Evolutionary conservation across 1,140 invertebrate genomes (phyloP).

Genomic region (Drosophila prosaltans): DNA sequence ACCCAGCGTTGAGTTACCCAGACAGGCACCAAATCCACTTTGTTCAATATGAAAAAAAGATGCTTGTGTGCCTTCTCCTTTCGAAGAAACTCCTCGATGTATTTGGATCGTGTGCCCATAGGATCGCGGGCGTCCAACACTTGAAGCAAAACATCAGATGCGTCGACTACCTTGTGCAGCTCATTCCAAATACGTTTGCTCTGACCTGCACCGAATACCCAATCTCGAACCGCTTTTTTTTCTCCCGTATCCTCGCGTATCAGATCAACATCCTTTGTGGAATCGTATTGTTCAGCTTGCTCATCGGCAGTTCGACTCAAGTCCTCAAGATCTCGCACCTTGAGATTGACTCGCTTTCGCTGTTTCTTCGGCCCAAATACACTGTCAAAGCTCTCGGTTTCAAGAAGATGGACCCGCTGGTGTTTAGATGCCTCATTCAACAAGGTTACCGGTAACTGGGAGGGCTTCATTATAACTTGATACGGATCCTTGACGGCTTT

Average conservation of each 20-base stretch:
- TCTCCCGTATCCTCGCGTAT: constrained; percentile 92
- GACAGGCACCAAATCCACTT: constrained; percentile 97
- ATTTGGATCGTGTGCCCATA: constrained; percentile 95
- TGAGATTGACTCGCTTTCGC: constrained; percentile 95
- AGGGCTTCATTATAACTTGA: constrained; percentile 98
- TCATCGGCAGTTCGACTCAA: constrained; percentile 89
- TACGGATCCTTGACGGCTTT: constrained; percentile 98
- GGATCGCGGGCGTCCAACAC: constrained; percentile 97
- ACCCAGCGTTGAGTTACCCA: constrained; percentile 99
- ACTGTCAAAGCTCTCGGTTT: constrained; percentile 96
- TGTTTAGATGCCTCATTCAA: constrained; percentile 97
- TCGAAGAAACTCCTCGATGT: constrained; percentile 94
- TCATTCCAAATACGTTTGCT: constrained; percentile 99
- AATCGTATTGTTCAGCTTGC: constrained; percentile 90
- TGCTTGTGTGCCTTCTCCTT: constrained; percentile 98
- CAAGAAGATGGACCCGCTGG: constrained; percentile 95
- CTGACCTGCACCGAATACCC: constrained; percentile 96
- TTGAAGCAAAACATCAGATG: constrained; percentile 98
- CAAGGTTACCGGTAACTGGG: constrained; percentile 96
- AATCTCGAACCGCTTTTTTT: constrained; percentile 89
- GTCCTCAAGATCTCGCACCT: constrained; percentile 88
- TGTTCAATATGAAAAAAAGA: constrained; percentile 97
- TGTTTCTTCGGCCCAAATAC: constrained; percentile 98
- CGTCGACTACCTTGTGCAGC: constrained; percentile 99
- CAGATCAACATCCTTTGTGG: constrained; percentile 91